Conservation (phyloP, 2,797 vertebrate genomes). For the Mormyrops attenuatus region DNA sequence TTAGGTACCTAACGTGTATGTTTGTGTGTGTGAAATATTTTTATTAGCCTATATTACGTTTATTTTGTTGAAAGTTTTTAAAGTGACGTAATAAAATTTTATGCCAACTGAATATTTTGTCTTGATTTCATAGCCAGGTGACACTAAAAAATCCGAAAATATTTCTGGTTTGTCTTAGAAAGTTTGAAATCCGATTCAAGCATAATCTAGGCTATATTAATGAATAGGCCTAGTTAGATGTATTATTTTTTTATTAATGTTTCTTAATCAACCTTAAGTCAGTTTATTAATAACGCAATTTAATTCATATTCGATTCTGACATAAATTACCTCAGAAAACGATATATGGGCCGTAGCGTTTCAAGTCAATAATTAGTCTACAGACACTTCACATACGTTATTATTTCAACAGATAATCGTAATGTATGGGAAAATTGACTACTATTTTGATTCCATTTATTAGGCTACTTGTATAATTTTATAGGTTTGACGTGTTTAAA, state of each 20-base stretch:
- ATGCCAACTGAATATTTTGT: neutral
- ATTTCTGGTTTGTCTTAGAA: neutral
- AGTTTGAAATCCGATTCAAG: neutral
- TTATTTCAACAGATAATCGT: conserved; percentile 6
- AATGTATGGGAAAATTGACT: conserved; percentile 22
- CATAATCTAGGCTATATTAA: neutral
- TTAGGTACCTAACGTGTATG: neutral
- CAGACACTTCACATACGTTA: conserved; percentile 3
- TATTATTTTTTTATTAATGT: neutral
- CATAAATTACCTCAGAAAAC: neutral
- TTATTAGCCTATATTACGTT: neutral
- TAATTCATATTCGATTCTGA: neutral
- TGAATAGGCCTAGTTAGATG: neutral
- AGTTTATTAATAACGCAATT: neutral
- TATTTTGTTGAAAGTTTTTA: neutral
- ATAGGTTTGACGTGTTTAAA: conserved; percentile 33
- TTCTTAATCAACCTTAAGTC: neutral
- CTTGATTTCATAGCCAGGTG: neutral
- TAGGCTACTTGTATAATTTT: conserved; percentile 29
- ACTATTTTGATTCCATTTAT: conserved; percentile 26
- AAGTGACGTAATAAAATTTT: neutral
- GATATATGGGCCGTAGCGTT: neutral
- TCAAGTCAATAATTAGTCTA: neutral
- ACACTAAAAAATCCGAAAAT: neutral
- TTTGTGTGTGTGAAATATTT: neutral